Base-by-base conservation (phyloP, 2,888 invertebrate genomes). In the Tenthredo distinguenda region DNA sequence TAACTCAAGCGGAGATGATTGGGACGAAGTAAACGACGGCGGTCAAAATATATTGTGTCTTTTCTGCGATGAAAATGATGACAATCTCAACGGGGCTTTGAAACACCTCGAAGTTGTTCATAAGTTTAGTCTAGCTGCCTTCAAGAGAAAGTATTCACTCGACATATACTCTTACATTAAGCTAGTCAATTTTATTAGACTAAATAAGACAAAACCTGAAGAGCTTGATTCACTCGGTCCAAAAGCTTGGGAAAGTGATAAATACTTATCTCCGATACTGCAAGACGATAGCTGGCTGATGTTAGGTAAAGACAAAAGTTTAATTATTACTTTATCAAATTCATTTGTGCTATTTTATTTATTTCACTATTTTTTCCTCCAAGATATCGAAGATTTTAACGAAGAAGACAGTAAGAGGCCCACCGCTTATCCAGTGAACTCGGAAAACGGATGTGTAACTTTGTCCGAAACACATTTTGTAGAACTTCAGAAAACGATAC, bases 111-210 rank as follows among this genome's bases (percentile, higher is more conserved):
- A 95, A 87, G 92, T 92, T 5, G 93, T 91, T 21, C 98, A 98
- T 90, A 94, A 95, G 84, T 96, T 98, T 88, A 95, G 96, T 91
- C 94, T 98, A 85, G 93, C 94, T 7, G 93, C 94, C 77, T 94
- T 98, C 58, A 97, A 97, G 92, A 92, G 93, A 3, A 96, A 96
- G 91, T 96, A 96, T 90, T 95, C 95, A 88, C 96, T 98, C 95
- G 97, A 98, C 92, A 96, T 96, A 90, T 97, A 98, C 93, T 96
- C 96, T 0, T 97, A 96, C 89, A 96, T 97, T 40, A 97, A 97
- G 92, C 93, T 98, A 90, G 95, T 98, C 0, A 98, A 98, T 94
- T 98, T 96, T 90, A 96, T 98, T 86, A 95, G 97, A 89, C 94
- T 94, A 18, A 95, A 96, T 83, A 96, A 96, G 87, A 94, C 96